Conservation (phyloP, 2,888 invertebrate genomes). For the Drosophila cognata region DNA sequence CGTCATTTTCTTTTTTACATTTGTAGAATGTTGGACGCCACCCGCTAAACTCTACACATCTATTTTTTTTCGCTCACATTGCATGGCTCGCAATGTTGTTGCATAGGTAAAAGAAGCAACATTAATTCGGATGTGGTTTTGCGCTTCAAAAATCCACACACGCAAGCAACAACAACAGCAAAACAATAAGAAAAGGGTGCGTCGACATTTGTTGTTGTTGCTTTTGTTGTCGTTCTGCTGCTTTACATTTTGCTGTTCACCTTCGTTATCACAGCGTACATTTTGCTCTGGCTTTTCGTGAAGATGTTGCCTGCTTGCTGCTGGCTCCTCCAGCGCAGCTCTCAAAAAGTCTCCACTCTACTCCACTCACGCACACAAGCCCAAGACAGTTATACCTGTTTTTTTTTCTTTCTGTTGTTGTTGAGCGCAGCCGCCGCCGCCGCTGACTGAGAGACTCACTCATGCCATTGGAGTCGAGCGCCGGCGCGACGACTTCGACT, state of each 20-base stretch:
- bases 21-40: slow-evolving; percentile 44
- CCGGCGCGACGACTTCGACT: slow-evolving; percentile 59
- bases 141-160: slow-evolving; percentile 60
- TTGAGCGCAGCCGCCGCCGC: slow-evolving; percentile 50
- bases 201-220: slow-evolving; percentile 64
- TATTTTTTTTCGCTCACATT: slow-evolving; percentile 30
- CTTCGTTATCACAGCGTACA: slow-evolving; percentile 73
- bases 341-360: slow-evolving; percentile 64
- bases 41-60: slow-evolving; percentile 40
- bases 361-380: slow-evolving; percentile 40
- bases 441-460: slow-evolving; percentile 41
- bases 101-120: slow-evolving; percentile 44
- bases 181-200: slow-evolving; percentile 73
- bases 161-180: slow-evolving; percentile 31
- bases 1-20: slow-evolving; percentile 13
- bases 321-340: slow-evolving; percentile 49
- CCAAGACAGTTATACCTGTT: slow-evolving; percentile 68
- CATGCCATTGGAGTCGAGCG: slow-evolving; percentile 56
- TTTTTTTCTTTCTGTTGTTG: slow-evolving; percentile 41
- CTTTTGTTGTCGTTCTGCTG: slow-evolving; percentile 53
- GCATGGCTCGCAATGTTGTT: slow-evolving; percentile 21
- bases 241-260: slow-evolving; percentile 74
- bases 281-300: slow-evolving; percentile 64
- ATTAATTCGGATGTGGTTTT: slow-evolving; percentile 75
- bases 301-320: slow-evolving; percentile 55